Conservation (phyloP, 2,113 vertebrate genomes). For the Ondatra zibethicus region DNA sequence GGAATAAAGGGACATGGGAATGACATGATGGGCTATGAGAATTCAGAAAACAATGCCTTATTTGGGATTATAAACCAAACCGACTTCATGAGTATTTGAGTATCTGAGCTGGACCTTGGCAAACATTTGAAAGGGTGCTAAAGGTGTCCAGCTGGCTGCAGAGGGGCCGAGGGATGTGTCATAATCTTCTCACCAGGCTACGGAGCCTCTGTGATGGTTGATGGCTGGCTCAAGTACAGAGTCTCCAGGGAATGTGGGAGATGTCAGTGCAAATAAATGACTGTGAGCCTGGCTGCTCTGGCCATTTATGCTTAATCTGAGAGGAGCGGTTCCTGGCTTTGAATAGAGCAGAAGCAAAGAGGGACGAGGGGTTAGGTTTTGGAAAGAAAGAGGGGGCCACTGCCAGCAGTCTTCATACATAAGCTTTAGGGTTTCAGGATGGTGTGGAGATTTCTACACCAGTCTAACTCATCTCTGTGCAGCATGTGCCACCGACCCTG, state of each 20-base stretch:
- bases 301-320: not conserved
- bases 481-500: fast-evolving
- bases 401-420: not conserved
- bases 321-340: not conserved
- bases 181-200: not conserved
- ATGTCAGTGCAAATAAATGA: not conserved
- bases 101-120: slow-evolving; percentile 18
- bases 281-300: not conserved
- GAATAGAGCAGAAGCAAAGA: not conserved
- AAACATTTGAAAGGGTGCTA: slow-evolving; percentile 42
- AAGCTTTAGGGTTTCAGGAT: not conserved
- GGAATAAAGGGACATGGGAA: not conserved
- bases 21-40: fast-evolving
- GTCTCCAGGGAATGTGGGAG: not conserved
- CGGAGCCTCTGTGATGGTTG: not conserved
- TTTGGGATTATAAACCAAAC: slow-evolving; percentile 23
- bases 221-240: not conserved
- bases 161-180: not conserved
- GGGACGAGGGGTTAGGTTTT: not conserved
- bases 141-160: not conserved
- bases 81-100: not conserved
- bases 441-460: not conserved
- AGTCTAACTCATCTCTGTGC: not conserved
- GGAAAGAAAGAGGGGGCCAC: not conserved
- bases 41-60: not conserved